These are phyloP conservation scores for Crossaster papposus DNA, from an alignment of 53 echinoderm and acorn worm species.

Conservation along the genomic window DNA sequence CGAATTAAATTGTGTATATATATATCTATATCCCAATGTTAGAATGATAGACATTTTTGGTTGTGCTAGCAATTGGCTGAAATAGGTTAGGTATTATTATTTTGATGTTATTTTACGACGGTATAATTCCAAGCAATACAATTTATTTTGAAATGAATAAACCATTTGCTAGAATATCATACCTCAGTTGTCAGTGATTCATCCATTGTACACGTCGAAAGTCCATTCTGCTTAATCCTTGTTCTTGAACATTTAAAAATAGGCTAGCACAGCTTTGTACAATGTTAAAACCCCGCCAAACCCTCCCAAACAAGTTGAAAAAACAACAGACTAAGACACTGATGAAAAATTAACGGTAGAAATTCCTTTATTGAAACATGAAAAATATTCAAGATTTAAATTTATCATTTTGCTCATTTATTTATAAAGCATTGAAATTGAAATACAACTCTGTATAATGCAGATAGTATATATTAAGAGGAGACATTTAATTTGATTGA, in stretches of 20 bases:
- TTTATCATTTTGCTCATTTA: background rate
- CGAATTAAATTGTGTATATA: background rate
- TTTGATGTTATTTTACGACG: background rate
- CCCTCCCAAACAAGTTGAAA: background rate
- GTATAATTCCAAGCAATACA: slow-evolving; percentile 14
- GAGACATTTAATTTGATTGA: slow-evolving; percentile 1
- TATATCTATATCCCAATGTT: background rate
- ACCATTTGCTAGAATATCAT: background rate
- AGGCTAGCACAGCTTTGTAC: too few relatives aligned
- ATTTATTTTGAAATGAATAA: slow-evolving; percentile 20
- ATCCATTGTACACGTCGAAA: too few relatives aligned
- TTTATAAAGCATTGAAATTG: background rate
- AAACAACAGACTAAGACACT: background rate
- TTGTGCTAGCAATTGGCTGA: slow-evolving; percentile 4
- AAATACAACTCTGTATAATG: slow-evolving; percentile 1
- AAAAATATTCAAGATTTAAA: background rate
- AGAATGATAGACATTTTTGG: background rate
- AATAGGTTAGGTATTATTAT: background rate
- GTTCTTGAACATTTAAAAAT: too few relatives aligned
- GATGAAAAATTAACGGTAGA: slow-evolving; percentile 15
- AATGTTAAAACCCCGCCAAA: background rate
- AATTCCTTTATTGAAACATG: slow-evolving; percentile 28
- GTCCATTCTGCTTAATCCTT: too few relatives aligned
- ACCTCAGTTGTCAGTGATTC: too few relatives aligned
- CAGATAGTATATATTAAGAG: background rate